Evolutionary conservation across 2,888 invertebrate genomes (phyloP).

Genomic region (Hipparchia semele): DNA sequence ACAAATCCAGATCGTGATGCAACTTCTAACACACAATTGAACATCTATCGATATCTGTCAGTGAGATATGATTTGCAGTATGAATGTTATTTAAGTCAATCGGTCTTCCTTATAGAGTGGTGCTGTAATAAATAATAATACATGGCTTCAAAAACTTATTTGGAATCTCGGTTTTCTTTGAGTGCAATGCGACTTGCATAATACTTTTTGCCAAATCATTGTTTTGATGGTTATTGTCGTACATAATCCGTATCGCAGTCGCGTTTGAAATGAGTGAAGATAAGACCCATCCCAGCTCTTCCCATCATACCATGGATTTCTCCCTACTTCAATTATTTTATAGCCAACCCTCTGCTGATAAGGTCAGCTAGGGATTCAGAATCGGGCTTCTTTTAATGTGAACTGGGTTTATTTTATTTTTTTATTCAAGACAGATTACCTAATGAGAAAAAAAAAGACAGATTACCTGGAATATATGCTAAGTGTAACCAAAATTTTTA

Average conservation of each 20-base stretch:
- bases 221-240: background rate
- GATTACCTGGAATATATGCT: too few relatives aligned
- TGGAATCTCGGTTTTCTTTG: constrained; percentile 10
- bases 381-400: too few relatives aligned
- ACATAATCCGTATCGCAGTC: background rate
- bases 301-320: too few relatives aligned
- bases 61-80: constrained; percentile 22
- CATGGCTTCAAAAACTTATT: background rate
- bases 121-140: constrained; percentile 11
- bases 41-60: constrained; percentile 19
- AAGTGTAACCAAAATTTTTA: too few relatives aligned
- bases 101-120: constrained; percentile 27
- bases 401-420: too few relatives aligned
- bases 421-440: too few relatives aligned
- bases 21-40: constrained; percentile 22
- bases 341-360: too few relatives aligned
- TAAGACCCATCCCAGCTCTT: too few relatives aligned
- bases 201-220: background rate
- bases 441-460: too few relatives aligned
- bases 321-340: too few relatives aligned
- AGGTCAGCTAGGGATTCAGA: too few relatives aligned
- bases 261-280: background rate
- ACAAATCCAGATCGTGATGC: constrained; percentile 27
- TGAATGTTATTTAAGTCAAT: constrained; percentile 16
- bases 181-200: background rate